These are phyloP conservation scores for Tympanuchus pallidicinctus DNA, from an alignment of 2,113 vertebrate genomes.

Conservation along the genomic window DNA sequence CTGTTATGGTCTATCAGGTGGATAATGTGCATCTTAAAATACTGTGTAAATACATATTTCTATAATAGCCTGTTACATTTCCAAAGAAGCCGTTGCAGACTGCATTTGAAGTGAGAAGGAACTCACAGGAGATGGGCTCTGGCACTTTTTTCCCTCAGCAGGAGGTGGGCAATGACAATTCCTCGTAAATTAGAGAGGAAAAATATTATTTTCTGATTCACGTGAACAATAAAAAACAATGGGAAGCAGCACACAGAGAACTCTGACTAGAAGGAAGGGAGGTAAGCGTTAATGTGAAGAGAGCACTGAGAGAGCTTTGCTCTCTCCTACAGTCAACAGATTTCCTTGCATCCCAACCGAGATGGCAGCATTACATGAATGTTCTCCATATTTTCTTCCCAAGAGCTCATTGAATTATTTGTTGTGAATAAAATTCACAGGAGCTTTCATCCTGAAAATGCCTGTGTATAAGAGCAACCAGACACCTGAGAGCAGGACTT, in stretches of 20 bases:
- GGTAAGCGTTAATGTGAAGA: constrained; percentile 30
- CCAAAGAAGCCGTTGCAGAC: constrained; percentile 46
- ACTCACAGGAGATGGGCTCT: constrained; percentile 45
- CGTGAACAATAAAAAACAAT: constrained; percentile 64
- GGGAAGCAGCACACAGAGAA: constrained; percentile 41
- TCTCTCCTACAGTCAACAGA: constrained; percentile 1
- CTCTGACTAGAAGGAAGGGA: constrained; percentile 37
- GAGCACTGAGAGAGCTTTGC: background rate
- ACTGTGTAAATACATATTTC: constrained; percentile 75
- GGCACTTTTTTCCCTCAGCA: constrained; percentile 44
- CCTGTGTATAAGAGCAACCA: constrained; percentile 5
- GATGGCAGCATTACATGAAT: constrained; percentile 37
- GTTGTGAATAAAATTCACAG: constrained; percentile 41
- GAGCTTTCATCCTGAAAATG: constrained; percentile 52
- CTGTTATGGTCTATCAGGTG: constrained; percentile 68
- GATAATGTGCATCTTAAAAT: constrained; percentile 75
- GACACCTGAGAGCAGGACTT: background rate
- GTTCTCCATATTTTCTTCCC: constrained; percentile 32
- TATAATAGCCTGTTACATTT: constrained; percentile 67
- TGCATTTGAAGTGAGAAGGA: constrained; percentile 51
- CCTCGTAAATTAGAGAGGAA: constrained; percentile 57
- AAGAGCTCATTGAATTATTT: constrained; percentile 46
- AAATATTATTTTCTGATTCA: constrained; percentile 61
- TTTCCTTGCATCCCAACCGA: constrained; percentile 45
- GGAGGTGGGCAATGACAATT: constrained; percentile 64